Percentiles rank a stretch among this genome's conserved stretches.
Evolutionary conservation across 1,140 invertebrate species (phyloP).

Genomic region (Brachionus sp.): DNA sequence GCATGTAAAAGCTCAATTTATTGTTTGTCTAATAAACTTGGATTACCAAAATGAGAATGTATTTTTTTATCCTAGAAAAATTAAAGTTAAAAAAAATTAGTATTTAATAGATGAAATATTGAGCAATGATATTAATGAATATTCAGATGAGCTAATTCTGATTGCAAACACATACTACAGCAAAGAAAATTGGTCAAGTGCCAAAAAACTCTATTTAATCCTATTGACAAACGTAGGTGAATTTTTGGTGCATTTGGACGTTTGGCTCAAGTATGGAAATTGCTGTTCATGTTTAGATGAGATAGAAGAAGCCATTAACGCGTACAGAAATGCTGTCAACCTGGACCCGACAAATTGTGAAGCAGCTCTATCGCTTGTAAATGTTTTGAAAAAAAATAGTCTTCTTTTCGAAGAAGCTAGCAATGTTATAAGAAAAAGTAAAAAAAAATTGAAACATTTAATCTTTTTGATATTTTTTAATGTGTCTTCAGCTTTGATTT

Average conservation of each 20-base stretch:
- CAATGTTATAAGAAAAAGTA: conserved; percentile 31
- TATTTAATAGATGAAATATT: conserved; percentile 9
- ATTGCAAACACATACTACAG: conserved; percentile 6
- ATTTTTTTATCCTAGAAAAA: background rate
- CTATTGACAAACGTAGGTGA: conserved; percentile 15
- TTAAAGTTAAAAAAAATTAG: background rate
- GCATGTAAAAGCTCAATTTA: conserved; percentile 2
- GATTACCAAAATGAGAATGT: conserved; percentile 3
- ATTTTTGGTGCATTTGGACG: conserved; percentile 27
- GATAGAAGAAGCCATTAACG: conserved; percentile 38
- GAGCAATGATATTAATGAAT: background rate
- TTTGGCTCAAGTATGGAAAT: conserved; percentile 42
- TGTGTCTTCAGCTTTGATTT: background rate
- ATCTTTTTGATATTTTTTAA: background rate
- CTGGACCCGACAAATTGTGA: background rate
- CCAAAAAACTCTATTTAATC: conserved; percentile 7
- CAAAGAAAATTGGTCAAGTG: background rate
- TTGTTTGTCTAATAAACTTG: background rate
- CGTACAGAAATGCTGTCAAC: conserved; percentile 37
- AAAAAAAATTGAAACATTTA: background rate
- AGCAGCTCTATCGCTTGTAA: conserved; percentile 16
- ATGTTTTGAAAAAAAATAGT: conserved; percentile 32
- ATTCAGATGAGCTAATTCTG: background rate
- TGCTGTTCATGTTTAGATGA: conserved; percentile 16
- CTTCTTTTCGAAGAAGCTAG: conserved; percentile 14